Conservation (phyloP, 2,888 invertebrate genomes). For the Apocheima hispidaria region DNA sequence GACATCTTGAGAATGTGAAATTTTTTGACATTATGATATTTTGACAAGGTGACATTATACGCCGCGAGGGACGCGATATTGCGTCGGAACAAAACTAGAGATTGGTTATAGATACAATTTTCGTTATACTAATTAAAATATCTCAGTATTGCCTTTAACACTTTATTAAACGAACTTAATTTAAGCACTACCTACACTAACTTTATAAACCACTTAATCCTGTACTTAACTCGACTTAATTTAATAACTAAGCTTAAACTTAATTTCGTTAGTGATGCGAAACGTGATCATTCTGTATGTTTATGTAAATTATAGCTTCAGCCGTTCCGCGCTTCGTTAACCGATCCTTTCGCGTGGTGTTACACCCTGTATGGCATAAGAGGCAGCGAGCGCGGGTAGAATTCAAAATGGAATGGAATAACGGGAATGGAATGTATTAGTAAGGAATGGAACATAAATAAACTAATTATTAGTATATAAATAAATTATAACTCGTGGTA, state of each 20-base stretch:
- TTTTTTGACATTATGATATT: too few species aligned
- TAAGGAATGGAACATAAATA: too few species aligned
- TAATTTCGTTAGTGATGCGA: conserved; percentile 9
- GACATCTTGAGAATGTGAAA: too few species aligned
- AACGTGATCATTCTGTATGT: conserved; percentile 53
- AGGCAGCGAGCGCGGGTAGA: conserved; percentile 35
- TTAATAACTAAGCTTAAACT: background rate
- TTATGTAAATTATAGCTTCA: conserved; percentile 67
- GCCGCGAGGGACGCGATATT: too few species aligned
- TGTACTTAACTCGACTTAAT: conserved; percentile 10
- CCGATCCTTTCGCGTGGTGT: conserved; percentile 59
- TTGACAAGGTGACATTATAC: too few species aligned
- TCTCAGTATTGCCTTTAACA: too few species aligned
- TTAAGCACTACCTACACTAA: background rate
- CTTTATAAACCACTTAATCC: background rate
- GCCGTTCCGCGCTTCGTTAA: conserved; percentile 71
- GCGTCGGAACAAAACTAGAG: too few species aligned
- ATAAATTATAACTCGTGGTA: too few species aligned
- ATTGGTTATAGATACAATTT: too few species aligned
- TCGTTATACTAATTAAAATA: too few species aligned
- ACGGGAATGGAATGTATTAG: too few species aligned
- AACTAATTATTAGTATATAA: too few species aligned
- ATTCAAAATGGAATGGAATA: background rate
- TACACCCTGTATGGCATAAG: conserved; percentile 19
- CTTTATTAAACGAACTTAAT: conserved; percentile 1